Conservation (phyloP, 2,113 vertebrate species). For the Noctilio leporinus region DNA sequence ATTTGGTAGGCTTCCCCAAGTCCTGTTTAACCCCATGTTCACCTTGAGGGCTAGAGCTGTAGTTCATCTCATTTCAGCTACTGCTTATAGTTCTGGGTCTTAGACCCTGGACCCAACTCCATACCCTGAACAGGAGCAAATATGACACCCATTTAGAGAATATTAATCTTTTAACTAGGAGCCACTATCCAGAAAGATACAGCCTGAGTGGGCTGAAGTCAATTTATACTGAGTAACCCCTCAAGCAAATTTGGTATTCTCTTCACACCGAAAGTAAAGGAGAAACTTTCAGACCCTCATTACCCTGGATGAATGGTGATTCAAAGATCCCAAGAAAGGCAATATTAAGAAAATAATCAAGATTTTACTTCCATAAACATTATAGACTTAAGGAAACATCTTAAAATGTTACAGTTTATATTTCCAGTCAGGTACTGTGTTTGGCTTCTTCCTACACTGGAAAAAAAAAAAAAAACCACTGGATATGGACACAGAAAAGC, state of each 20-base stretch:
- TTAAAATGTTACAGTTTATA: not conserved
- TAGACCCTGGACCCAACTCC: not conserved
- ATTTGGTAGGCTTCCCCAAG: not conserved
- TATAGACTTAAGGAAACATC: not conserved
- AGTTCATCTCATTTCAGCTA: not conserved
- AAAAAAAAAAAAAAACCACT: not conserved
- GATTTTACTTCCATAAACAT: not conserved
- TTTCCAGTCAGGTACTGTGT: not conserved
- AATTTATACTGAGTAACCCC: not conserved
- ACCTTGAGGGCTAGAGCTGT: not conserved
- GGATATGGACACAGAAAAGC: not conserved
- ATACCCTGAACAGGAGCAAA: not conserved
- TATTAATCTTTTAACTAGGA: conserved; percentile 5
- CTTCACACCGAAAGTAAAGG: not conserved
- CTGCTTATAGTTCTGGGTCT: not conserved
- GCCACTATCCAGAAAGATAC: not conserved
- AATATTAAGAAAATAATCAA: not conserved
- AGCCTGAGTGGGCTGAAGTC: not conserved
- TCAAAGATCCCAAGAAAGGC: not conserved
- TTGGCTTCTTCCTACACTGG: not conserved
- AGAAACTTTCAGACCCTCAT: not conserved
- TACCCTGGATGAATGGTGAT: not conserved
- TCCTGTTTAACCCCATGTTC: not conserved
- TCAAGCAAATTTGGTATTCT: not conserved
- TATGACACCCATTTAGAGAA: not conserved